These are phyloP conservation scores for Hylaeus anthracinus DNA, from an alignment of 1,140 invertebrate genomes.

Conservation along the genomic window DNA sequence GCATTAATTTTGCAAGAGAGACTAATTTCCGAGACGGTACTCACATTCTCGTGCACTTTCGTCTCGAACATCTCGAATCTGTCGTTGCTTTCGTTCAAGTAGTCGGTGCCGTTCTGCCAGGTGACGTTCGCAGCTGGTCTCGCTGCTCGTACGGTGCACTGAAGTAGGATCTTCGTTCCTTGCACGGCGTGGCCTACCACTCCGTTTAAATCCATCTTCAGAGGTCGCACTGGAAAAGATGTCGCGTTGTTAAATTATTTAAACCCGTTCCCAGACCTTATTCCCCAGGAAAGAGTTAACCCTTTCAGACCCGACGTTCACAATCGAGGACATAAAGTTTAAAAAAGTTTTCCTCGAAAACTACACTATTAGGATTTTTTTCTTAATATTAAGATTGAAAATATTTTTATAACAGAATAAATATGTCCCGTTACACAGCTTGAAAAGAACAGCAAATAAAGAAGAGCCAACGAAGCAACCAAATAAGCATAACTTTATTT, in stretches of 20 bases:
- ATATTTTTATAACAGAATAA: too few relatives aligned
- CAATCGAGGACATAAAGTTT: too few relatives aligned
- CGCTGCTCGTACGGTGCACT: constrained; percentile 89
- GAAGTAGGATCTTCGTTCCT: constrained; percentile 88
- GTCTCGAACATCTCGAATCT: constrained; percentile 76
- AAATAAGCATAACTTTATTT: too few relatives aligned
- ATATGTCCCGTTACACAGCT: too few relatives aligned
- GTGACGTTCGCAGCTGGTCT: constrained; percentile 90
- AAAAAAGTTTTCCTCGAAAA: too few relatives aligned
- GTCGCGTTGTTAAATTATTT: background rate
- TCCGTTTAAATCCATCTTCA: constrained; percentile 87
- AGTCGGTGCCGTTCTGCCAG: constrained; percentile 90
- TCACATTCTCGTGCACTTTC: constrained; percentile 75
- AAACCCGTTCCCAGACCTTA: background rate
- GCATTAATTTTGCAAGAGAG: constrained; percentile 10
- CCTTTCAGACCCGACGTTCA: too few relatives aligned
- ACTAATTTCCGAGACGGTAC: constrained; percentile 47
- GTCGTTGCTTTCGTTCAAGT: constrained; percentile 80
- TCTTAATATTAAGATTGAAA: too few relatives aligned
- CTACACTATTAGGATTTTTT: too few relatives aligned
- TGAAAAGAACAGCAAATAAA: too few relatives aligned
- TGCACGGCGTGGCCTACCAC: constrained; percentile 88
- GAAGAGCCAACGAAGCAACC: too few relatives aligned
- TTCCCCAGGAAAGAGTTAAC: background rate
- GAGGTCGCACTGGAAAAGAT: constrained; percentile 87